These are phyloP conservation scores for Parotia lawesii DNA, from an alignment of 2,113 vertebrate species.

Conservation along the genomic window DNA sequence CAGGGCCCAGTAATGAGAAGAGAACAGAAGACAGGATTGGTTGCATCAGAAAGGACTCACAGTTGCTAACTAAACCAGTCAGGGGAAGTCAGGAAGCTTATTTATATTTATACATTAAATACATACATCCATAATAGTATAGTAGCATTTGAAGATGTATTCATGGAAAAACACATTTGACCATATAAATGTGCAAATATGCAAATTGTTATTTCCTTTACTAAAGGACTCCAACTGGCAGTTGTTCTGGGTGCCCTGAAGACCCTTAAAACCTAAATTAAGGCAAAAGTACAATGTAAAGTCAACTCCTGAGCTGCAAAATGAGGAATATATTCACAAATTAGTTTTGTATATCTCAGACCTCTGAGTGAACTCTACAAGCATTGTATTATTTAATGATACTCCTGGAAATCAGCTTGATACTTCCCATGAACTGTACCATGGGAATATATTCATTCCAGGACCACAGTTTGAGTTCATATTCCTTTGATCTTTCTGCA, in stretches of 20 bases:
- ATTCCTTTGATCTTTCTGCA: not conserved
- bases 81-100: not conserved
- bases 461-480: not conserved
- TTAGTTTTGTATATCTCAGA: not conserved
- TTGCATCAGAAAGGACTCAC: not conserved
- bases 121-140: not conserved
- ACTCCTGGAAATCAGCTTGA: not conserved
- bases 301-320: not conserved
- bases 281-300: not conserved
- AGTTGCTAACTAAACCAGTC: not conserved
- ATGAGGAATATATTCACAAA: not conserved
- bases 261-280: not conserved
- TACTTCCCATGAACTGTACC: not conserved
- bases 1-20: not conserved
- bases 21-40: not conserved
- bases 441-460: not conserved
- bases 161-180: not conserved
- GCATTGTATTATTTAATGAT: not conserved
- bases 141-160: not conserved
- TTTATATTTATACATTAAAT: not conserved
- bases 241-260: not conserved
- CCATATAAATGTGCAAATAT: not conserved
- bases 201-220: not conserved
- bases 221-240: not conserved
- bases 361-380: not conserved